A percentile compares a stretch with the other conserved stretches of the same genome.
Evolutionary conservation across 2,113 vertebrate species (phyloP).

Genomic region (Solenodon paradoxus): DNA sequence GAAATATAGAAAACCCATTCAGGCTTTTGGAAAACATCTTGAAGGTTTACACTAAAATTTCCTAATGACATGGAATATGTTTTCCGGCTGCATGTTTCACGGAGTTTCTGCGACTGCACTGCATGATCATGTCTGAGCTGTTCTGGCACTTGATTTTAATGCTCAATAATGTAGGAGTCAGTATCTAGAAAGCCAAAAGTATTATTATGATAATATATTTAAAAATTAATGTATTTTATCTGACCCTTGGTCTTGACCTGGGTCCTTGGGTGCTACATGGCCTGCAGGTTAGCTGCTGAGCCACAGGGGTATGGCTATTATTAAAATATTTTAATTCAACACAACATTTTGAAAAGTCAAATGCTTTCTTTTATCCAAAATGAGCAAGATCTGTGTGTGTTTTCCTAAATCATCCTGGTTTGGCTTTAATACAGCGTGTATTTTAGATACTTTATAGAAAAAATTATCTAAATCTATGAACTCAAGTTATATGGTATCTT

Average conservation of each 20-base stretch:
- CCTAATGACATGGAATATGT: neutral
- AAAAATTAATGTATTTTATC: too few relatives aligned
- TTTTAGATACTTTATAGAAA: constrained; percentile 46
- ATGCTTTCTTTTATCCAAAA: constrained; percentile 68
- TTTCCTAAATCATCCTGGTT: constrained; percentile 80
- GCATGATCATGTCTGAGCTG: neutral
- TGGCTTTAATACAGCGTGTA: constrained; percentile 74
- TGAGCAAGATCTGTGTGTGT: constrained; percentile 77
- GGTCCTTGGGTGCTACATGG: too few relatives aligned
- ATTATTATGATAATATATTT: neutral
- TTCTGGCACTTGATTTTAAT: neutral
- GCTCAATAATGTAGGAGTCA: neutral
- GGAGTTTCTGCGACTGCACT: neutral
- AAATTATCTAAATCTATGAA: neutral
- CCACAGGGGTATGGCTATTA: too few relatives aligned
- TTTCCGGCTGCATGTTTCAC: neutral
- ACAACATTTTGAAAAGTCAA: constrained; percentile 43
- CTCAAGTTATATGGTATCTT: too few relatives aligned
- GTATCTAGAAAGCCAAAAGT: neutral
- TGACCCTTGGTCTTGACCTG: too few relatives aligned
- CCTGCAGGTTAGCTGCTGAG: too few relatives aligned
- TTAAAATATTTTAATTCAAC: neutral
- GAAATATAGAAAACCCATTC: neutral
- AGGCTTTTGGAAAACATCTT: neutral
- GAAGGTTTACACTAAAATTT: neutral